Evolutionary conservation across 2,797 vertebrate species (phyloP).

Genomic region (Sparidentex hasta): DNA sequence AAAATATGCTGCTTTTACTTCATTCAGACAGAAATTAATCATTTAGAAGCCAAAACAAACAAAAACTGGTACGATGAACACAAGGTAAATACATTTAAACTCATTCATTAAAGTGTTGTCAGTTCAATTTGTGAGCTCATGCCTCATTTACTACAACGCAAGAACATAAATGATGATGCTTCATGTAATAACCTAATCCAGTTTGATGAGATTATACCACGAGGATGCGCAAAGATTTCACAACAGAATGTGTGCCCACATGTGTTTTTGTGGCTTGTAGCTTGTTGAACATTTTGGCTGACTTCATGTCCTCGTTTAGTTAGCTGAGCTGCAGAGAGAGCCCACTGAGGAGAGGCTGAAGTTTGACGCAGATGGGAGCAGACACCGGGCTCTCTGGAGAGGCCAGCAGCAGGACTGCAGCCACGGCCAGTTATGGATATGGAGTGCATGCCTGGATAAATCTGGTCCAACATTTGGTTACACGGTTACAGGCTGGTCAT

Average conservation of each 20-base stretch:
- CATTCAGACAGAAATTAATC: constrained; percentile 32
- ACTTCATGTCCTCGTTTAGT: constrained; percentile 39
- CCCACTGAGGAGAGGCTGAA: constrained; percentile 44
- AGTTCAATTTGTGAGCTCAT: constrained; percentile 26
- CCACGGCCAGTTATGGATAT: constrained; percentile 62
- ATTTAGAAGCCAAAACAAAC: constrained; percentile 11
- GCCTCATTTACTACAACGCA: constrained; percentile 31
- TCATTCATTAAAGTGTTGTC: constrained; percentile 32
- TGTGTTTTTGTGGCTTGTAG: not conserved
- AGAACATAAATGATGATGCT: constrained; percentile 33
- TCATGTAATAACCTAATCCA: constrained; percentile 16
- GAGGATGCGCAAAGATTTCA: constrained; percentile 26
- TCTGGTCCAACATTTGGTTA: constrained; percentile 46
- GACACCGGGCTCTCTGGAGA: constrained; percentile 74
- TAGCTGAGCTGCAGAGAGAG: constrained; percentile 43
- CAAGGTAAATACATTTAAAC: constrained; percentile 35
- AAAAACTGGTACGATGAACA: not conserved
- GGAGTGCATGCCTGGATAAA: constrained; percentile 69
- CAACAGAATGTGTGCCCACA: constrained; percentile 5
- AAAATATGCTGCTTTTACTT: constrained; percentile 31
- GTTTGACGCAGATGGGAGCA: constrained; percentile 70
- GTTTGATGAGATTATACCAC: not conserved
- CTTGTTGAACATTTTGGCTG: constrained; percentile 17
- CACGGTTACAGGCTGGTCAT: constrained; percentile 52
- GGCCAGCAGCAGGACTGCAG: constrained; percentile 61